Evolutionary conservation across 2,888 invertebrate species (phyloP).

Genomic region (Boloria selene): DNA sequence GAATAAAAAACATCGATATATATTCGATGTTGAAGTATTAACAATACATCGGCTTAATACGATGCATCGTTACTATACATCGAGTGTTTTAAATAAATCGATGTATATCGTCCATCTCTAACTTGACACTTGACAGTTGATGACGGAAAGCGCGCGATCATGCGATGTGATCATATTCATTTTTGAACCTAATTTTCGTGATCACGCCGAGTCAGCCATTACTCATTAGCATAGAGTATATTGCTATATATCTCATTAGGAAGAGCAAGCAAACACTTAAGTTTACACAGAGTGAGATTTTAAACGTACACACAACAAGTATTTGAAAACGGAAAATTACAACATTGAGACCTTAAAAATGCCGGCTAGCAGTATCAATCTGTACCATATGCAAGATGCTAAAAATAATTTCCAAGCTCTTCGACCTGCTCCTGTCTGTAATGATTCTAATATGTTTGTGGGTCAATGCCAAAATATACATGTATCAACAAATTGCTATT

Average conservation of each 20-base stretch:
- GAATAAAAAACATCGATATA: no score
- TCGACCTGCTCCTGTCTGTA: slow-evolving; percentile 70
- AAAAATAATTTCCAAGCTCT: slow-evolving; percentile 76
- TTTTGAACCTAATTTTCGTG: slow-evolving; percentile 19
- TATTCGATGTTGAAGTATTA: no score
- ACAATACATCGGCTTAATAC: no score
- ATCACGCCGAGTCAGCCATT: slow-evolving; percentile 20
- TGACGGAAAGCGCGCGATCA: slow-evolving; percentile 30
- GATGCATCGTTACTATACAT: no score
- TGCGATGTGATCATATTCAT: slow-evolving; percentile 31
- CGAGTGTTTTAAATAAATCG: no score
- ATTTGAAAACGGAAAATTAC: not conserved
- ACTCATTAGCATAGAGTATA: slow-evolving; percentile 1
- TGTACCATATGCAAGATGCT: slow-evolving; percentile 68
- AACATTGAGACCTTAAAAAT: slow-evolving; percentile 45
- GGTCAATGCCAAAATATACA: slow-evolving; percentile 73
- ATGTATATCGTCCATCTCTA: no score
- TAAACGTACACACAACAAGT: not conserved
- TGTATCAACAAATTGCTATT: slow-evolving; percentile 79
- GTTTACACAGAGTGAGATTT: not conserved
- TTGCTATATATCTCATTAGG: no score
- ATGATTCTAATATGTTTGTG: slow-evolving; percentile 63
- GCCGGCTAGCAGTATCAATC: slow-evolving; percentile 71
- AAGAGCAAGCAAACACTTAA: not conserved
- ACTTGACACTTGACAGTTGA: no score